Conservation (phyloP, 2,113 vertebrate species). For the Arvicanthis niloticus region DNA sequence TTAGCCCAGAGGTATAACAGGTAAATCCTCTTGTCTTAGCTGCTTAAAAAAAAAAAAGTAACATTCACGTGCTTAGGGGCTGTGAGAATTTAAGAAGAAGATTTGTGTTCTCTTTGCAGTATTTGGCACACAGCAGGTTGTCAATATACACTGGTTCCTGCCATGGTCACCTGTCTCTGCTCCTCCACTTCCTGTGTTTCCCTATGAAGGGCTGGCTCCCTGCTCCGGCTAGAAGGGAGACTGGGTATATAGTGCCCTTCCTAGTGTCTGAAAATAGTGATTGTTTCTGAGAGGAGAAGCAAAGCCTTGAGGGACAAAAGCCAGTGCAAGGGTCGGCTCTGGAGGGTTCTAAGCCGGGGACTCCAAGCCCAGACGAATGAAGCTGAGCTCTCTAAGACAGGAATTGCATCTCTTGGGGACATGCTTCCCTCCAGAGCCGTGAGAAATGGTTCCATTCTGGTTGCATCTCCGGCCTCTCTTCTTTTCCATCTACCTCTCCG, state of each 20-base stretch:
- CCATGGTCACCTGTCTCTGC: no score
- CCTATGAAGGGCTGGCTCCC: neutral
- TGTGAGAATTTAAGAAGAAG: conserved; percentile 16
- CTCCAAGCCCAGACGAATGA: neutral
- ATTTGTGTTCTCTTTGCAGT: no score
- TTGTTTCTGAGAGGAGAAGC: neutral
- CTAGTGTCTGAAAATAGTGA: neutral
- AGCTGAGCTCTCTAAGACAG: neutral
- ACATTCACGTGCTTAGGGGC: neutral
- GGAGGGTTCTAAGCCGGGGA: neutral
- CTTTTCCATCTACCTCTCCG: neutral
- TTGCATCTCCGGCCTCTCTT: neutral
- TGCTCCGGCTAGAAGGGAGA: neutral
- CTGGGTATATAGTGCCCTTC: neutral
- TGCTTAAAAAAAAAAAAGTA: conserved; percentile 5
- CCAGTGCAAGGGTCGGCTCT: neutral
- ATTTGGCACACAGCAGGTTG: neutral
- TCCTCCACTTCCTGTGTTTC: neutral
- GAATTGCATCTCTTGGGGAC: neutral
- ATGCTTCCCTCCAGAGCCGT: neutral
- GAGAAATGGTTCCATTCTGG: neutral
- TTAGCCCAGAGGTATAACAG: neutral
- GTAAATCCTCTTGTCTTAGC: conserved; percentile 13
- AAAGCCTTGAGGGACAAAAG: neutral
- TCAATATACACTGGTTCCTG: neutral